phyloP scores from a whole-genome alignment of 2,113 vertebrate species.

The Poeciliopsis occidentalis region DNA sequence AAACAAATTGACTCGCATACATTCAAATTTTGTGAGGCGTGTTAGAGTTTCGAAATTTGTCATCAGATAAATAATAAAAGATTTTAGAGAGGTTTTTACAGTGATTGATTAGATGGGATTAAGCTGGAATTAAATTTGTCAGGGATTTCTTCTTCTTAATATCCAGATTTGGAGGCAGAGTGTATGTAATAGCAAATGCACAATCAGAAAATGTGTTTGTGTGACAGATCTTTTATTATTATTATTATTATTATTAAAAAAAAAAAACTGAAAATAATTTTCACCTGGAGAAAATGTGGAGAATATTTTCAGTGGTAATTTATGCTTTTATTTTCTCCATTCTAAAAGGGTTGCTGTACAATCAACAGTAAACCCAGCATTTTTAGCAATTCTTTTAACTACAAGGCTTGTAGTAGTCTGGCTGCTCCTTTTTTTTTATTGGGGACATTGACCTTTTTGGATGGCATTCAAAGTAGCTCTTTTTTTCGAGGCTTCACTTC shows the following conservation, averaged over 20 bases:
- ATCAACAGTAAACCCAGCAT: conserved; percentile 17
- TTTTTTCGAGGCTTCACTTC: conserved; percentile 20
- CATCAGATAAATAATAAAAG: conserved; percentile 60
- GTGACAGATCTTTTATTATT: conserved; percentile 29
- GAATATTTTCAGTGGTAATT: conserved; percentile 16
- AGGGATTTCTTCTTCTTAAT: conserved; percentile 52
- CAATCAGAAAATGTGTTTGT: conserved; percentile 17
- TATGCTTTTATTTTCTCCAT: conserved; percentile 11
- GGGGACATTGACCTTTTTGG: conserved; percentile 32
- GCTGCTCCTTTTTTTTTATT: conserved; percentile 21
- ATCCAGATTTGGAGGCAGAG: conserved; percentile 46
- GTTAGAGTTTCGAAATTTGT: conserved; percentile 35
- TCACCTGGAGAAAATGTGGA: conserved; percentile 20
- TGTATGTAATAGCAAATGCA: conserved; percentile 36
- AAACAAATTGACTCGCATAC: conserved; percentile 7
- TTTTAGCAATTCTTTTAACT: conserved; percentile 27
- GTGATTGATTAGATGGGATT: conserved; percentile 62
- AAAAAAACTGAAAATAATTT: conserved; percentile 20
- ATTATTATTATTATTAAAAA: neutral
- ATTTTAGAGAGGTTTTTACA: conserved; percentile 38
- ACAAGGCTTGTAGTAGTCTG: conserved; percentile 27
- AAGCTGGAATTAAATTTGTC: conserved; percentile 59
- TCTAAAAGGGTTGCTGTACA: conserved; percentile 19
- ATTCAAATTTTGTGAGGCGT: conserved; percentile 1
- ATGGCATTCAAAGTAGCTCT: conserved; percentile 36